These are phyloP conservation scores for Sakesphorus luctuosus DNA, from an alignment of 2,113 vertebrate species.

Conservation along the genomic window DNA sequence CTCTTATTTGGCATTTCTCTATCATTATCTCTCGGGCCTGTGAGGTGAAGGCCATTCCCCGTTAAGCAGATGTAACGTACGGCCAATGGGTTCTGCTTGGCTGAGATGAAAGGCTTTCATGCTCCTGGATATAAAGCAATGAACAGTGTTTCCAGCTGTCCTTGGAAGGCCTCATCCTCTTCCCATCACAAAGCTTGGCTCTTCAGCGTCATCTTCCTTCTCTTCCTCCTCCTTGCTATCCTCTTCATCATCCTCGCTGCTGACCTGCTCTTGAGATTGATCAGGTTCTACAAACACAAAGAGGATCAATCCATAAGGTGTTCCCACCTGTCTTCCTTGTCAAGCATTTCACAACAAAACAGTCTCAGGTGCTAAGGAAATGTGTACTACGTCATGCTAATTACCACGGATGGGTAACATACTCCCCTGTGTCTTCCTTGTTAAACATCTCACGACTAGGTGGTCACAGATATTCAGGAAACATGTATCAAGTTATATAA, in stretches of 20 bases:
- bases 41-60: not conserved
- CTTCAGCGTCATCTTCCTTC: constrained; percentile 72
- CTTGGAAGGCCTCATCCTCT: constrained; percentile 49
- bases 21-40: not conserved
- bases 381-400: not conserved
- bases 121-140: constrained; percentile 41
- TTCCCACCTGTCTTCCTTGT: not conserved
- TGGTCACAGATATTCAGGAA: not conserved
- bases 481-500: not conserved
- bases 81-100: constrained; percentile 55
- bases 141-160: not conserved
- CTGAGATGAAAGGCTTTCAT: constrained; percentile 11
- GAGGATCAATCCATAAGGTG: not conserved
- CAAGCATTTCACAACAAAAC: not conserved
- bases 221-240: constrained; percentile 73
- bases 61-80: constrained; percentile 9
- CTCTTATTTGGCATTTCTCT: constrained; percentile 40
- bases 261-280: constrained; percentile 59
- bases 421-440: not conserved
- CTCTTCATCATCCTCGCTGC: constrained; percentile 74
- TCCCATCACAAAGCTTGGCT: constrained; percentile 73
- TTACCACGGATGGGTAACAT: not conserved
- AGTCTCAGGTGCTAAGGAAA: not conserved
- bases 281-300: constrained; percentile 50
- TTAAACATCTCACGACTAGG: not conserved